phyloP scores from a whole-genome alignment of 2,113 vertebrate species.

The Pantherophis guttatus region DNA sequence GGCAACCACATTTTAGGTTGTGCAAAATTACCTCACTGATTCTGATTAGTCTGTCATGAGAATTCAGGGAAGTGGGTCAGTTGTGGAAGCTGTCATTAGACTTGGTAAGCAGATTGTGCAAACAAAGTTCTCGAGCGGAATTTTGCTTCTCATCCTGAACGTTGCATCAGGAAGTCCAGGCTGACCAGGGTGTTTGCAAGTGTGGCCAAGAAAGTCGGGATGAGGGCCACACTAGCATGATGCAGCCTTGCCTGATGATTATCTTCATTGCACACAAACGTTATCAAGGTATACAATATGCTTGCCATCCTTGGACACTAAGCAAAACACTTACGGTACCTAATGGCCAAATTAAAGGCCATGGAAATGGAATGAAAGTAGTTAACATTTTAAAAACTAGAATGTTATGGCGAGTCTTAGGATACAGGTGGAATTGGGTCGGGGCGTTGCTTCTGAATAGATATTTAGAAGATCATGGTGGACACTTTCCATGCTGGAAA shows the following conservation, averaged over 20 bases:
- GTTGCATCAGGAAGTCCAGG: neutral
- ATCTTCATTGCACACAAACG: neutral
- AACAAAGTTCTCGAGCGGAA: neutral
- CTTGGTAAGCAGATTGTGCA: neutral
- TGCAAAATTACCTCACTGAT: neutral
- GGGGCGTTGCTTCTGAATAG: neutral
- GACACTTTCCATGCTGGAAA: neutral
- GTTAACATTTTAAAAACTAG: neutral
- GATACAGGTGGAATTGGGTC: neutral
- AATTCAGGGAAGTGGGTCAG: neutral
- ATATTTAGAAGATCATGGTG: neutral
- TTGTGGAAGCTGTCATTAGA: neutral
- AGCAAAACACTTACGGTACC: neutral
- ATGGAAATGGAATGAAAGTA: neutral
- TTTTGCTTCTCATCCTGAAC: neutral
- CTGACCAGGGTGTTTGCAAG: neutral
- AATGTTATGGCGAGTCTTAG: neutral
- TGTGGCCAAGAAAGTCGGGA: neutral
- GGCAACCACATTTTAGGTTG: neutral
- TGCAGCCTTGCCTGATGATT: neutral
- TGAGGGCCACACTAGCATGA: neutral
- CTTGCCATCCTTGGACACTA: neutral
- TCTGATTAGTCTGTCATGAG: neutral
- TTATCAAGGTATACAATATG: neutral
- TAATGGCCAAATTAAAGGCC: neutral